phyloP scores from a whole-genome alignment of 2,113 vertebrate species.

The Gracilinanus agilis region DNA sequence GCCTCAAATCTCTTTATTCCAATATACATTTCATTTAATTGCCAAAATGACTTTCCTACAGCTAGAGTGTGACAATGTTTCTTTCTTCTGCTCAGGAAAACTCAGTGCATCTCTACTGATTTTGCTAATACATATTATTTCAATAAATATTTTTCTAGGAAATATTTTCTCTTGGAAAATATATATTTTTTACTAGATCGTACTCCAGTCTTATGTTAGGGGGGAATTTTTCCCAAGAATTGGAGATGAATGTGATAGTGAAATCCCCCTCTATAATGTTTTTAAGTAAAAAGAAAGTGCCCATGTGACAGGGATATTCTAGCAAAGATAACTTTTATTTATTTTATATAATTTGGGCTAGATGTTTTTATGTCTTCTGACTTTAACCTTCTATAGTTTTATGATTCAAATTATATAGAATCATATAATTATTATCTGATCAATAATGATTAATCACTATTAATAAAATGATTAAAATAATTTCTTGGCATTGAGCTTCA shows the following conservation, averaged over 20 bases:
- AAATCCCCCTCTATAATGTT: not conserved
- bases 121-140: not conserved
- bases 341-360: rapidly evolving
- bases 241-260: not conserved
- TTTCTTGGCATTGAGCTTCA: not conserved
- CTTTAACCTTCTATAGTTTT: not conserved
- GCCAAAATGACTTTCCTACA: not conserved
- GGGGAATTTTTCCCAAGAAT: not conserved
- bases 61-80: not conserved
- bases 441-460: not conserved
- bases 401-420: not conserved
- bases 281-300: not conserved
- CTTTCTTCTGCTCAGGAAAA: not conserved
- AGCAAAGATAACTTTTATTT: not conserved
- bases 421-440: not conserved
- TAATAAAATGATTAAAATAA: not conserved
- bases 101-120: not conserved
- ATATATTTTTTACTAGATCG: not conserved
- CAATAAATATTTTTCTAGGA: not conserved
- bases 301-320: not conserved
- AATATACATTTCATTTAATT: not conserved
- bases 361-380: not conserved
- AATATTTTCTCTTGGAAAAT: not conserved
- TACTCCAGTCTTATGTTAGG: not conserved
- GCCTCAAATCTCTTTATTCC: not conserved